Evolutionary conservation across 2,113 vertebrate genomes (phyloP), one percentile per base, ranked within the genome.

Genomic region (Ameiurus melas): DNA sequence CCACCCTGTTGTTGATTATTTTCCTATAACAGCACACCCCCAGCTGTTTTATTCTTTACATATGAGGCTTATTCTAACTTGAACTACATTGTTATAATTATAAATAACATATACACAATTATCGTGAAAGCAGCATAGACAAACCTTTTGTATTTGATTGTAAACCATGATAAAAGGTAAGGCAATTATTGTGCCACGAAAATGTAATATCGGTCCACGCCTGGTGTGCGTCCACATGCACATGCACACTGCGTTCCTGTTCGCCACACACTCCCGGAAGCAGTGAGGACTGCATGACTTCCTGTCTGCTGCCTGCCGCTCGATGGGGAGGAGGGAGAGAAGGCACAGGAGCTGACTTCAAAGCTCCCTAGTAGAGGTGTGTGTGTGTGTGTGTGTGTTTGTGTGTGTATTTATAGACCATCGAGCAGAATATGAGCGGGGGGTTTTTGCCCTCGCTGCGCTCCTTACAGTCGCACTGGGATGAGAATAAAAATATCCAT

Each of bases 261-360:
- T 62, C 78, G 5, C 88, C 58, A 9, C 87, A 66, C 94, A 92
- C 92, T 93, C 93, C 93, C 92, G 90, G 86, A 88, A 93, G 85
- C 89, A 90, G 90, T 90, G 92, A 91, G 93, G 90, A 93, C 89
- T 89, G 88, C 85, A 89, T 91, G 87, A 92, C 92, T 95, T 94
- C 93, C 94, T 94, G 91, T 89, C 92, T 92, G 87, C 88, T 90
- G 57, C 83, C 83, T 43, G 43, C 57, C 81, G 62, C 86, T 36
- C 75, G 60, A 62, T 68, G 60, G 71, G 81, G 90, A 79, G 64
- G 77, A 83, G 70, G 27, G 77, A 64, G 47, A 27, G 68, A 14
- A 78, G 66, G 62, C 47, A 33, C 79, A 85, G 85, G 77, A 83
- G 51, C 78, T 80, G 58, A 92, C 86, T 71, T 89, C 80, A 86